Evolutionary conservation across 2,888 invertebrate species (phyloP).

Genomic region (Pachliopta kotzebuea): DNA sequence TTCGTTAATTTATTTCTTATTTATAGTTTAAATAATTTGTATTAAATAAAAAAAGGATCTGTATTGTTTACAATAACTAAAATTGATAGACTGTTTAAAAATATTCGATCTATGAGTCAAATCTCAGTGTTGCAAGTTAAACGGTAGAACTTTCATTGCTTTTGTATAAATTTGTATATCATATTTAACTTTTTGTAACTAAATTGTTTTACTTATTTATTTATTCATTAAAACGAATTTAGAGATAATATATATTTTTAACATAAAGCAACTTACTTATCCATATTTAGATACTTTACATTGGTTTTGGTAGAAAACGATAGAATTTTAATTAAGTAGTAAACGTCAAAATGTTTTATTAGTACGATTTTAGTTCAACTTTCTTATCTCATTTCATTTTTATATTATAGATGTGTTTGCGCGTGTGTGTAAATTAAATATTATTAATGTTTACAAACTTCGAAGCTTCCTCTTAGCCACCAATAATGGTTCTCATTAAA

Average conservation of each 20-base stretch:
- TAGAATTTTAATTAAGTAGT: neutral
- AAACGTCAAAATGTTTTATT: neutral
- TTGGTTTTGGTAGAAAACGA: neutral
- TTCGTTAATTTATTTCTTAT: no score
- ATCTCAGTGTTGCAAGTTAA: constrained; percentile 1
- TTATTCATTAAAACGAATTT: neutral
- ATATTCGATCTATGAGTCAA: neutral
- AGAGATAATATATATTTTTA: neutral
- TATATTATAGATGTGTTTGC: constrained; percentile 11
- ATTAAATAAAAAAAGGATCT: neutral
- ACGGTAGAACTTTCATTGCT: neutral
- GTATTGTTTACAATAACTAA: neutral
- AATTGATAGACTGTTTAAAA: neutral
- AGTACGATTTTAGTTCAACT: neutral
- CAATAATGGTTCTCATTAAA: neutral
- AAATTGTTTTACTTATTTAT: neutral
- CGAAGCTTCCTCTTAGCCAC: neutral
- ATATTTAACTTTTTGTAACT: neutral
- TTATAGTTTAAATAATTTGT: no score
- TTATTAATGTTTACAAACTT: constrained; percentile 12
- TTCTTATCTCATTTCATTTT: neutral
- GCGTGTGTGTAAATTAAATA: constrained; percentile 1
- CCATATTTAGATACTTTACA: neutral
- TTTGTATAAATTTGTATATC: neutral
- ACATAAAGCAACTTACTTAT: neutral